phyloP scores from a whole-genome alignment of 2,113 vertebrate genomes.

The Melanocharis versteri region DNA sequence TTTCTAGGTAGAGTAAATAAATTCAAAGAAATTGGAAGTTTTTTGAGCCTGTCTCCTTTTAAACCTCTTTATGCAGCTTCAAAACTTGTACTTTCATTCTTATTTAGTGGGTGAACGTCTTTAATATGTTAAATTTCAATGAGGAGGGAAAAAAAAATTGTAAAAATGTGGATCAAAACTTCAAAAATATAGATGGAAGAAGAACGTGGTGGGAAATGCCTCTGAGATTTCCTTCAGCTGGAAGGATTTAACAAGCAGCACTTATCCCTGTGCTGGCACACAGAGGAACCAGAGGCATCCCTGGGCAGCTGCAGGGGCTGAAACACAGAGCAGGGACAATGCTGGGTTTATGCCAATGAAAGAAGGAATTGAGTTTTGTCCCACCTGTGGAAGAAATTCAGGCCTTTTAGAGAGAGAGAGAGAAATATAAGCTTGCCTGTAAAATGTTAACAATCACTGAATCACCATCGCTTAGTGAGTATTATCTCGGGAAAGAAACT shows the following conservation, averaged over 20 bases:
- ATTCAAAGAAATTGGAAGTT: background rate
- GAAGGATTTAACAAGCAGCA: background rate
- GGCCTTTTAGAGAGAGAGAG: background rate
- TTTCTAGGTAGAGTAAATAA: background rate
- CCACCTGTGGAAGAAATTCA: background rate
- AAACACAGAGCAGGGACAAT: background rate
- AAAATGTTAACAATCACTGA: background rate
- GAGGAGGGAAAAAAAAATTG: background rate
- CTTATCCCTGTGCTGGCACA: background rate
- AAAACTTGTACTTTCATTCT: background rate
- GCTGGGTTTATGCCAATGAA: background rate
- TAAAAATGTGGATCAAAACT: background rate
- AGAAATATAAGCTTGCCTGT: background rate
- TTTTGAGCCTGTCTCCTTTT: background rate
- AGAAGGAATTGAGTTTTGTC: background rate
- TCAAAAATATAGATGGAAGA: background rate
- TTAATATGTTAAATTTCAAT: background rate
- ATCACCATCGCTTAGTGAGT: background rate
- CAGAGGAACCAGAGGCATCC: background rate
- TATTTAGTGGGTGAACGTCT: background rate
- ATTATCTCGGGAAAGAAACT: background rate
- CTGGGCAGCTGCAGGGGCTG: background rate
- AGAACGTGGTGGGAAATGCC: background rate
- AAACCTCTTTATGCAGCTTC: background rate
- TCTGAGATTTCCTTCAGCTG: background rate